Base-by-base conservation (phyloP, 1,140 invertebrate species). In the Zaprionus taronus region DNA sequence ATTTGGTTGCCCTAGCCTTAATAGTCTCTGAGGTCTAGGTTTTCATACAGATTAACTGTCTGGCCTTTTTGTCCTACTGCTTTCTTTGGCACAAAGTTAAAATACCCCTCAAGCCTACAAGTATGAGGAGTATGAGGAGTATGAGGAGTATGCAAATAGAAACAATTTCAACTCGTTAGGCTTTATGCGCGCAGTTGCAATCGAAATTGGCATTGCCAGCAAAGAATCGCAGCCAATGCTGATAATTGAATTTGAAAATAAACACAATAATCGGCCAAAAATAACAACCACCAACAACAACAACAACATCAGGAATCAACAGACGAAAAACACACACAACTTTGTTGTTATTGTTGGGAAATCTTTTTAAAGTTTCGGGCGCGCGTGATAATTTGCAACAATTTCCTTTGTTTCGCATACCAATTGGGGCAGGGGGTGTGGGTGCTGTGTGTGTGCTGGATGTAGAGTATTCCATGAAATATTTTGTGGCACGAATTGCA, bases 401-500 rank as follows among this genome's bases (percentile, higher is more conserved):
- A 55, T 34, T 68, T 53, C 44, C 26, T 57, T 70, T 57, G 38
- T 51, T 74, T 41, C 36, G 5, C 51, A 61, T 61, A 53, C 51
- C 62, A 9, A 51, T 73, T 67, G 63, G 12, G 2, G 14, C 24
- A 5, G 7, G 11, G 9, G 2, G 47, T 1, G 1, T 12, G 47
- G 7, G 17, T 20, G 9, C 5, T 5, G 7, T 49, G 47, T 17
- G 17, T 11, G 9, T 31, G 26, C 3, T 2, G 41, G 38, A 7
- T 36, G 62, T 12, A 67, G 44, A 15, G 58, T 22, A 61, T 66
- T 51, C 1, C 11, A 61, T 72, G 47, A 44, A 70, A 58, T 60
- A 49, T 71, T 56, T 58, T 75, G 60, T 41, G 60, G 72, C 67
- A 71, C 67, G 41, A 55, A 28, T 31, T 64, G 72, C 72, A 75